Base-by-base conservation (phyloP, 2,888 invertebrate species). In the Octonoba sinensis region DNA sequence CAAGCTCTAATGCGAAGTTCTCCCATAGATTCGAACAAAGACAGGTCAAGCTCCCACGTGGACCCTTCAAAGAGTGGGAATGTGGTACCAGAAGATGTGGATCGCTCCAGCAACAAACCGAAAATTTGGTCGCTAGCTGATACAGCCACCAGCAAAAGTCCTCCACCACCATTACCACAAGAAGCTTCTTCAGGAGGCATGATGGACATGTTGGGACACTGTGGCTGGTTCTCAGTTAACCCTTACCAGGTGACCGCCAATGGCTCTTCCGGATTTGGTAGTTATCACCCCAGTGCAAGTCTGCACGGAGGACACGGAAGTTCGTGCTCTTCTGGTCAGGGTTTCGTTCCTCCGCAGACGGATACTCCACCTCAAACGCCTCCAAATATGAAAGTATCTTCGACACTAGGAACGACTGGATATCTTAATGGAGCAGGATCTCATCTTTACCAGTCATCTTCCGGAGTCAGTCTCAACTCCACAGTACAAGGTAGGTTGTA, bases 71-170 rank as follows among this genome's bases (percentile, higher is more conserved):
- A 69, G 51, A 59, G 47, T 36, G 62, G 70, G 18, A 20, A 15
- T 49, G 47, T 57, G 46, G 59, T 62, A 1, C 57, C 70, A 16
- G 18, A 69, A 0, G 36, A 24, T 27, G 77, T 56, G 13, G 70
- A 77, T 11, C 60, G 72, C 0, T 51, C 72, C 15, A 67, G 67
- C 18, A 46, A 22, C 11, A 96, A 96, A 89, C 96, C 96, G 86
- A 96, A 96, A 91, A 96, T 96, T 88, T 96, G 96, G 96, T 96
- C 96, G 69, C 89, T 96, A 87, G 96, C 96, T 84, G 96, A 96
- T 89, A 96, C 96, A 85, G 96, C 96, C 69, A 96, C 96, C 66
- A 96, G 95, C 89, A 96, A 96, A 90, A 96, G 96, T 70, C 96
- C 96, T 4, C 95, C 95, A 67, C 95, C 95, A 27, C 74, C 73